Evolutionary conservation across 92 coral and sea anemone species (phyloP).

Genomic region (Zoanthus sociatus): DNA sequence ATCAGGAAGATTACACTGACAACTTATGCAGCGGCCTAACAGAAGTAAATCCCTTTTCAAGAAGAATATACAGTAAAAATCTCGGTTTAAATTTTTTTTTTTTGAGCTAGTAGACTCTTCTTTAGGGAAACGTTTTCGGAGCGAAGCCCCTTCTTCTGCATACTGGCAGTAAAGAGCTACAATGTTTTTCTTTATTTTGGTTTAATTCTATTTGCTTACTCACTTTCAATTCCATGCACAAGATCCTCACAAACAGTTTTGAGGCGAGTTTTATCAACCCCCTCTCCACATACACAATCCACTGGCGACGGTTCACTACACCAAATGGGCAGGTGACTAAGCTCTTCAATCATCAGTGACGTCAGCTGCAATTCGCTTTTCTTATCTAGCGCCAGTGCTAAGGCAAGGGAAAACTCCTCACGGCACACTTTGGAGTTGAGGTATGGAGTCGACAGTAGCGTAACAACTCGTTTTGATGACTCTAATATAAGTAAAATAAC

Average conservation of each 20-base stretch:
- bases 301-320: conserved; percentile 78
- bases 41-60: too few species aligned
- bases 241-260: conserved; percentile 55
- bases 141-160: too few species aligned
- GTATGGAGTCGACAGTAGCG: conserved; percentile 86
- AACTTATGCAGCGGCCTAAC: too few species aligned
- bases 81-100: too few species aligned
- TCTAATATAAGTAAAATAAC: conserved; percentile 40
- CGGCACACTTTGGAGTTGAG: conserved; percentile 90
- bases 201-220: neutral
- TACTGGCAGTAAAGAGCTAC: neutral
- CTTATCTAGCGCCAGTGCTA: conserved; percentile 77
- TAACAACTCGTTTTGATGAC: conserved; percentile 72
- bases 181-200: neutral
- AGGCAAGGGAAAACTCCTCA: conserved; percentile 86
- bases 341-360: conserved; percentile 76
- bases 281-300: conserved; percentile 65
- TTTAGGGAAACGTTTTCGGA: too few species aligned
- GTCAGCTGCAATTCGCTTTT: conserved; percentile 67
- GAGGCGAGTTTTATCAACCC: conserved; percentile 47
- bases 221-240: conserved; percentile 56
- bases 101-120: too few species aligned
- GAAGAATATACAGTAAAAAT: too few species aligned
- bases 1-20: too few species aligned
- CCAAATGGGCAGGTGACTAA: conserved; percentile 79